Evolutionary conservation across 2,797 vertebrate genomes (phyloP).

Genomic region (Brotula barbata): DNA sequence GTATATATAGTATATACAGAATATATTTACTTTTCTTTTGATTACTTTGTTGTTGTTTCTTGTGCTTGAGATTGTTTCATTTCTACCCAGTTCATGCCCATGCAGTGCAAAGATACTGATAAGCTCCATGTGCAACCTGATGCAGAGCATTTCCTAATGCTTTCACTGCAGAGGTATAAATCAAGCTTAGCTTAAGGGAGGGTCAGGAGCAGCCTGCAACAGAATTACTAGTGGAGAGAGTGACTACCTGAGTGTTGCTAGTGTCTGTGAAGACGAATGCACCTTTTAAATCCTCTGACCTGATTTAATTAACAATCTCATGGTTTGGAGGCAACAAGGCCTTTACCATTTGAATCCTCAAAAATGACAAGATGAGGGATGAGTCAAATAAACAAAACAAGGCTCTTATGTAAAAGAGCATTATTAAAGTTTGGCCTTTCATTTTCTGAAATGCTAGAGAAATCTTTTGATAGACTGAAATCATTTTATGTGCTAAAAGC

Average conservation of each 20-base stretch:
- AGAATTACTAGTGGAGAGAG: slow-evolving; percentile 13
- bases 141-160: background rate
- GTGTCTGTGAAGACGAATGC: slow-evolving; percentile 31
- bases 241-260: slow-evolving; percentile 19
- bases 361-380: slow-evolving; percentile 40
- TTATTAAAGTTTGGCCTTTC: slow-evolving; percentile 31
- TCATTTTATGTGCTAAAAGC: slow-evolving; percentile 30
- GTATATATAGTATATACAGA: too few relatives aligned
- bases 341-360: slow-evolving; percentile 53
- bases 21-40: background rate
- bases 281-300: slow-evolving; percentile 23
- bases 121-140: background rate
- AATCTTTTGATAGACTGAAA: slow-evolving; percentile 50
- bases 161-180: background rate
- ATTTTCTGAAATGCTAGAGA: slow-evolving; percentile 36
- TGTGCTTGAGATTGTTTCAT: background rate
- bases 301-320: slow-evolving; percentile 65
- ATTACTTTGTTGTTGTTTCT: background rate
- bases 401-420: slow-evolving; percentile 33
- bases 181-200: slow-evolving; percentile 10
- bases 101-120: background rate
- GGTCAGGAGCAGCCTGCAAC: slow-evolving; percentile 11
- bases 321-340: slow-evolving; percentile 55
- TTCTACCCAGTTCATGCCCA: background rate
- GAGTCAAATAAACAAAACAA: slow-evolving; percentile 51